Evolutionary conservation across 64 coral and sea anemone genomes (phyloP), one percentile per base, ranked within the genome.

Genomic region (Pocillopora damicornis): DNA sequence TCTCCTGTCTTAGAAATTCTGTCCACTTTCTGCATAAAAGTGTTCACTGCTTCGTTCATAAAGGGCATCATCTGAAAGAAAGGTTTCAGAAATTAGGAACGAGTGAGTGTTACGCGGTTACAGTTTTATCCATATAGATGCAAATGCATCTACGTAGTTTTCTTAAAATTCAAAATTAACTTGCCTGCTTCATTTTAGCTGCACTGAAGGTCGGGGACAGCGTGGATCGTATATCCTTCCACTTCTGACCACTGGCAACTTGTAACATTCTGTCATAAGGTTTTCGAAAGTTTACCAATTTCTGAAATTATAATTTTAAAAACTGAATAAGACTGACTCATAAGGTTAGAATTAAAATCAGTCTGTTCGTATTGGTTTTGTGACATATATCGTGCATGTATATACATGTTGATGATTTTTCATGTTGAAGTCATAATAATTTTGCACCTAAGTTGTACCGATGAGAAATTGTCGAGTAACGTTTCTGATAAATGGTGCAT

Each of bases 131-230:
- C 42, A 51, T 51, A 51, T 51, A n/a, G n/a, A n/a, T n/a, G n/a
- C n/a, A 51, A 51, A 51, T 51, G 42, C 42, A 71, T 10, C 20
- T 11, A 71, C 22, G 22, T 71, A 13, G 61, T 4, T 63, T 25
- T n/a, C 9, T n/a, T n/a, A 71, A 71, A 71, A n/a, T 23, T 8
- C 11, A 25, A 4, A 67, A 26, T 23, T 71, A 11, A 59, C 77
- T 60, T 60, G 59, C 75, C 75, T 88, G 87, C 63, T 88, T 88
- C 34, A 88, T 76, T 42, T 88, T 88, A 20, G 59, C 35, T 12
- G 87, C 87, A 58, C 87, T 88, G 38, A 88, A 88, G 8, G 75
- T 76, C 9, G 87, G 87, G 42, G 87, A 77, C 60, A 88, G 42
- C 9, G 75, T 88, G 2, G 37, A 68, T 51, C 87, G 87, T 67